Percentiles rank a stretch among this genome's conserved stretches.
These are phyloP conservation scores for Syrista parreyssii DNA, from an alignment of 2,888 invertebrate species.

Conservation along the genomic window DNA sequence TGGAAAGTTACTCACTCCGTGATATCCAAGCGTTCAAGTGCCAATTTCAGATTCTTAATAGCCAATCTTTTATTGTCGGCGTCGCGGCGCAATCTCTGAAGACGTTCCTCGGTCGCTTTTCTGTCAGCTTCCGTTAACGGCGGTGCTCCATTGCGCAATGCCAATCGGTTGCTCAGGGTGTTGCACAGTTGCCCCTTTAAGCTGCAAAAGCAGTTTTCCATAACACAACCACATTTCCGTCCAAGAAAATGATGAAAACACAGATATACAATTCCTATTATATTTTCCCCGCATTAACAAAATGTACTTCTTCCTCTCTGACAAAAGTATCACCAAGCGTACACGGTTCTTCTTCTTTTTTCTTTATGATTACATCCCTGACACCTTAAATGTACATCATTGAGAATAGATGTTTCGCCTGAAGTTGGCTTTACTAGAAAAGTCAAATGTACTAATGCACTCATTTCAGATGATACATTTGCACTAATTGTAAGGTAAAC, in stretches of 20 bases:
- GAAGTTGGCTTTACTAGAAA: not conserved
- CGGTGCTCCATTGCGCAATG: conserved; percentile 62
- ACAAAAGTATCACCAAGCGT: too few species aligned
- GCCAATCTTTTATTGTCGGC: conserved; percentile 82
- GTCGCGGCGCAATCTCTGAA: conserved; percentile 73
- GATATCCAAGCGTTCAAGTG: conserved; percentile 85
- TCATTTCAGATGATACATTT: not conserved
- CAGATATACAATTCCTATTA: not conserved
- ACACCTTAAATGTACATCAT: not conserved
- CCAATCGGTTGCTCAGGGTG: conserved; percentile 68
- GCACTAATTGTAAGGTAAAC: too few species aligned
- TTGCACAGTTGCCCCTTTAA: conserved; percentile 77
- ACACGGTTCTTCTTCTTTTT: too few species aligned
- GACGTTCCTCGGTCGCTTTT: conserved; percentile 72
- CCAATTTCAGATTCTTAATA: conserved; percentile 83
- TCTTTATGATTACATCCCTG: too few species aligned
- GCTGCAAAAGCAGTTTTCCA: conserved; percentile 55
- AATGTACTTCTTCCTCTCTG: too few species aligned
- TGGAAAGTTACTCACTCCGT: conserved; percentile 78
- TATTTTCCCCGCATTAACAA: not conserved
- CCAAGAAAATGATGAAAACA: too few species aligned
- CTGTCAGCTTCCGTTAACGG: conserved; percentile 70
- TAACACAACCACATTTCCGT: not conserved
- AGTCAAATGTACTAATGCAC: not conserved
- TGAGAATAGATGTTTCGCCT: not conserved